Conservation (phyloP, 1,140 invertebrate genomes). For the Philotrypesis tridentata region DNA sequence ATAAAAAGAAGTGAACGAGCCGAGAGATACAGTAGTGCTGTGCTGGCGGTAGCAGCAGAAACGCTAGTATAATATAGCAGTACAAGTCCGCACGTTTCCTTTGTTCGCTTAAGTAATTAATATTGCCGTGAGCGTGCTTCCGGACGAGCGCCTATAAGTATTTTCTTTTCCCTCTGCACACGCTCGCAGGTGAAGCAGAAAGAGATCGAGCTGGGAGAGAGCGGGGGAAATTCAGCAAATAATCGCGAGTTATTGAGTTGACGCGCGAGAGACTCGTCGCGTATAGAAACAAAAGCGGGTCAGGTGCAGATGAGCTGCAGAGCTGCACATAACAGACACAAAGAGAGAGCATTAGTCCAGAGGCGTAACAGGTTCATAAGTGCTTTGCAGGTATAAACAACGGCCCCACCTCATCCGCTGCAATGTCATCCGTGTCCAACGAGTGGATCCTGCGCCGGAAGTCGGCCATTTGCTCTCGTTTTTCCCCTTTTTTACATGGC, state of each 20-base stretch:
- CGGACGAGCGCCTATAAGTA: slow-evolving; percentile 18
- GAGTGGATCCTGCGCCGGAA: slow-evolving; percentile 58
- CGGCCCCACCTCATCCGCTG: slow-evolving; percentile 67
- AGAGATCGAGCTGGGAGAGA: background rate
- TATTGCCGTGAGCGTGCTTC: slow-evolving; percentile 42
- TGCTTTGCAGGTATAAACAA: slow-evolving; percentile 10
- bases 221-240: background rate
- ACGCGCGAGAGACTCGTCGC: background rate
- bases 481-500: slow-evolving; percentile 13
- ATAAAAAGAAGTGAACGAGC: background rate
- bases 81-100: slow-evolving; percentile 20
- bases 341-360: slow-evolving; percentile 49
- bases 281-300: slow-evolving; percentile 15
- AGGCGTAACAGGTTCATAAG: slow-evolving; percentile 66
- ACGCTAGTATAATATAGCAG: background rate
- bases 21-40: background rate
- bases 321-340: background rate
- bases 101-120: slow-evolving; percentile 42
- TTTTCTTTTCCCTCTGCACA: slow-evolving; percentile 8
- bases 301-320: background rate
- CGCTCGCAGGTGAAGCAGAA: no score
- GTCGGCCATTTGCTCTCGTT: slow-evolving; percentile 63
- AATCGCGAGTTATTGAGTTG: background rate
- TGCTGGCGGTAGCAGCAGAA: no score
- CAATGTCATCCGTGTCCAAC: slow-evolving; percentile 59